phyloP scores from a whole-genome alignment of 2,888 invertebrate species.

The Oscheius sp. region DNA sequence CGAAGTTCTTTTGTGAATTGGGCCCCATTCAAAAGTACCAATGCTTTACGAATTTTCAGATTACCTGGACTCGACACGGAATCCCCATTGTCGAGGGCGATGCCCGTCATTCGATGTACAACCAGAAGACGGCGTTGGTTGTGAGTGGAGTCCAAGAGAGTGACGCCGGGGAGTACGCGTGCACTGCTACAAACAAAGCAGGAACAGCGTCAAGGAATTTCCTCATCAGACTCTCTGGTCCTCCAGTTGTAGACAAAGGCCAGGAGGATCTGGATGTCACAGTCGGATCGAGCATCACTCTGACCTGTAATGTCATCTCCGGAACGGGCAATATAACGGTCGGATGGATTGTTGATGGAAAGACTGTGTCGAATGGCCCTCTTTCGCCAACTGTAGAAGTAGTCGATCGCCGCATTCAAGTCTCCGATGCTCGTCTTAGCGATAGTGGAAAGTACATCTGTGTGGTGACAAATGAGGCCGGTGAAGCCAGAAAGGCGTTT shows the following conservation, averaged over 20 bases:
- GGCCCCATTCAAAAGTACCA: background rate
- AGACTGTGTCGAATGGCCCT: constrained; percentile 36
- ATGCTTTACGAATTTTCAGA: constrained; percentile 29
- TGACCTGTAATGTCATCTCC: constrained; percentile 71
- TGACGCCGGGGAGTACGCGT: constrained; percentile 68
- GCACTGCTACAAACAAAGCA: constrained; percentile 71
- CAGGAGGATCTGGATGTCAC: constrained; percentile 42
- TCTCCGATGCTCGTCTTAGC: constrained; percentile 57
- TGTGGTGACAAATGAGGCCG: constrained; percentile 75
- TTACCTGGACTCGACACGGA: constrained; percentile 43
- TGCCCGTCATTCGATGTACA: background rate
- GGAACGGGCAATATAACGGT: constrained; percentile 54
- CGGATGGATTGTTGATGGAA: constrained; percentile 57
- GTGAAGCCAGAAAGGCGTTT: constrained; percentile 74
- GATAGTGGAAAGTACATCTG: constrained; percentile 77
- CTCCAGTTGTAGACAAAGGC: constrained; percentile 56
- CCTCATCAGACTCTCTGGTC: constrained; percentile 63
- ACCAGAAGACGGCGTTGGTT: constrained; percentile 38
- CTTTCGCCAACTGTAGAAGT: constrained; percentile 35
- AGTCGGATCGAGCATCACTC: constrained; percentile 70
- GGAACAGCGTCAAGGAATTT: constrained; percentile 67
- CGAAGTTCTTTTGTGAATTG: constrained; percentile 12
- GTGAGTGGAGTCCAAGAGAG: constrained; percentile 26
- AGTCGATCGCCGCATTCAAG: constrained; percentile 52
- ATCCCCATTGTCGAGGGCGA: constrained; percentile 18